Evolutionary conservation across 1,140 invertebrate genomes (phyloP).

Genomic region (Coelopa frigida): DNA sequence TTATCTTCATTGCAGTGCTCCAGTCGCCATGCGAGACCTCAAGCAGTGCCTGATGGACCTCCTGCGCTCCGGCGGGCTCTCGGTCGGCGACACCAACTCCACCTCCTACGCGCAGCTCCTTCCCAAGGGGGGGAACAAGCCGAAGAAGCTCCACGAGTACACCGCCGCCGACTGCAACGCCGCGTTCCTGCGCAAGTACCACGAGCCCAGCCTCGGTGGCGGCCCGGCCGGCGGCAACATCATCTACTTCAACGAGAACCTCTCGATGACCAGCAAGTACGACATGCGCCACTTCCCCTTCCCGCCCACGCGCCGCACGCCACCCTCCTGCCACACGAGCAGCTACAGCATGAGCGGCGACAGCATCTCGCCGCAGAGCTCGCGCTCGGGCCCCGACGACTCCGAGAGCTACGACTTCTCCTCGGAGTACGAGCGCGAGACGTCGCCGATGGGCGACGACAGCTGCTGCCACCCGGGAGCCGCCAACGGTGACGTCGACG

Average conservation of each 20-base stretch:
- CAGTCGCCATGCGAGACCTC: conserved; percentile 43
- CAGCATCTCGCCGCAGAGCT: conserved; percentile 9
- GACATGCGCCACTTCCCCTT: conserved; percentile 25
- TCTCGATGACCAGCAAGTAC: conserved; percentile 41
- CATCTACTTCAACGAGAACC: conserved; percentile 42
- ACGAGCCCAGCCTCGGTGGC: conserved; percentile 22
- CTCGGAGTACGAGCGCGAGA: conserved; percentile 31
- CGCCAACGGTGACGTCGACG: conserved; percentile 14
- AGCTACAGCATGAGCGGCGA: conserved; percentile 19
- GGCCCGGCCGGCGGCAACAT: conserved; percentile 18
- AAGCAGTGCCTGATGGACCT: conserved; percentile 40
- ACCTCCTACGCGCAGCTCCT: conserved; percentile 7
- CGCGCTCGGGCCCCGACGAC: conserved; percentile 5
- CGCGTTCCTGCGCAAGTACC: conserved; percentile 35
- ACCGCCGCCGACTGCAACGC: conserved; percentile 35
- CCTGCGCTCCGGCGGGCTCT: conserved; percentile 31
- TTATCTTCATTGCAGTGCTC: too few species aligned
- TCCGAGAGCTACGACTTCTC: conserved; percentile 29
- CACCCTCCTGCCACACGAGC: conserved; percentile 33
- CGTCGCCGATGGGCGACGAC: neutral
- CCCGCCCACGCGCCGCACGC: conserved; percentile 28
- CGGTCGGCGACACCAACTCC: conserved; percentile 15
- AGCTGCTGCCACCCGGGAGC: neutral
- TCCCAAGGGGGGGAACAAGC: conserved; percentile 17
- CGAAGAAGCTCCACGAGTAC: conserved; percentile 36